phyloP scores from a whole-genome alignment of 2,797 vertebrate genomes.

The Lepidocolaptes lacrymiger region DNA sequence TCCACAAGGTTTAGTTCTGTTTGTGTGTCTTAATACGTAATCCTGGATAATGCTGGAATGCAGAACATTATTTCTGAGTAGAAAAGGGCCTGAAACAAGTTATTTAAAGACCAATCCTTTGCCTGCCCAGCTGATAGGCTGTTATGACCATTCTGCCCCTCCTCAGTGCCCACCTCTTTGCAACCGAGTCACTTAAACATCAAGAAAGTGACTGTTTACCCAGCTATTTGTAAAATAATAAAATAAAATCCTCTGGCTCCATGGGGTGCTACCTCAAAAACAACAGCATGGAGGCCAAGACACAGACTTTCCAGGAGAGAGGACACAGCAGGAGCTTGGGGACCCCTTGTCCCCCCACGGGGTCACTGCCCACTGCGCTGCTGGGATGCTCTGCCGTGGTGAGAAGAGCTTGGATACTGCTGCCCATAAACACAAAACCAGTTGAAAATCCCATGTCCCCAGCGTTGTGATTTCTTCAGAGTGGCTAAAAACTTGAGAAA shows the following conservation, averaged over 20 bases:
- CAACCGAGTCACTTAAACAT: not conserved
- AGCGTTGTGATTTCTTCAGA: not conserved
- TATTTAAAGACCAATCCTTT: not conserved
- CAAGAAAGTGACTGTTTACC: not conserved
- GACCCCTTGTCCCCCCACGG: fast-evolving
- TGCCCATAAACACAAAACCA: not conserved
- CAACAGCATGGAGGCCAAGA: fast-evolving
- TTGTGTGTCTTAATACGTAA: not conserved
- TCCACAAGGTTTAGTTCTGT: not conserved
- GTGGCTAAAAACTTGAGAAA: not conserved
- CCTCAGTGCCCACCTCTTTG: not conserved
- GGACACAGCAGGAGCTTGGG: not conserved
- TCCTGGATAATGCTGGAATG: not conserved
- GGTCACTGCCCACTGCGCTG: fast-evolving
- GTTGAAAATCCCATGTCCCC: not conserved
- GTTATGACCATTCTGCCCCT: not conserved
- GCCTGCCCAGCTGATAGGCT: not conserved
- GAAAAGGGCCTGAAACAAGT: not conserved
- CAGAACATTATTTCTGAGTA: not conserved
- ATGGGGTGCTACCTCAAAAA: not conserved
- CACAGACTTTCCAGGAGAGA: not conserved
- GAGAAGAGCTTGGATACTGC: not conserved
- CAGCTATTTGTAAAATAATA: not conserved
- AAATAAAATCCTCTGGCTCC: not conserved
- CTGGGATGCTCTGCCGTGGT: fast-evolving